Conservation (phyloP, 2,113 vertebrate species). For the Zootoca vivipara region DNA sequence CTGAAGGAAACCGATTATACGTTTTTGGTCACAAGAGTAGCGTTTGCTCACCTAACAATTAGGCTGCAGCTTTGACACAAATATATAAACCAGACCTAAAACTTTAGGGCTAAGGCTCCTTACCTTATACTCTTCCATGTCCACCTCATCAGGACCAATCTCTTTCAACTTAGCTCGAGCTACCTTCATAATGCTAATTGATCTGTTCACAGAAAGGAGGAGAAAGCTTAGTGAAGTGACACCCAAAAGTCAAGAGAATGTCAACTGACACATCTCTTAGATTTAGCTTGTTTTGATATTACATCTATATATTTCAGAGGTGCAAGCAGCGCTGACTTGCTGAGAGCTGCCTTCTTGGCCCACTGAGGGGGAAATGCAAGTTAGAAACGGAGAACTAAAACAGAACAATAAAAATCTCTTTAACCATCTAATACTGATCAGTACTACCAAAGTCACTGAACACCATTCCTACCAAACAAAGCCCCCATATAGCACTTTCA, state of each 20-base stretch:
- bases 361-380: not conserved
- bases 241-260: too few relatives aligned
- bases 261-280: not conserved
- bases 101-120: not conserved
- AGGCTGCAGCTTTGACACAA: rapidly evolving
- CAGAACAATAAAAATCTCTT: not conserved
- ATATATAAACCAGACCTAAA: not conserved
- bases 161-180: constrained; percentile 90
- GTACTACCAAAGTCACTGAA: too few relatives aligned
- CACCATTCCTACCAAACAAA: not conserved
- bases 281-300: not conserved
- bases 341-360: too few relatives aligned
- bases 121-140: constrained; percentile 97
- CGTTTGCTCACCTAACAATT: rapidly evolving
- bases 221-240: not conserved
- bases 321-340: not conserved
- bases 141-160: constrained; percentile 92
- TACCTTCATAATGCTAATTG: constrained; percentile 96
- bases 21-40: rapidly evolving
- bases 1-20: rapidly evolving
- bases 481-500: too few relatives aligned
- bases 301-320: not conserved
- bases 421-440: not conserved
- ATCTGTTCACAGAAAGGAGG: constrained; percentile 71
- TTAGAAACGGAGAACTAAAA: not conserved